Evolutionary conservation across 2,113 vertebrate species (phyloP), one percentile per base, ranked within the genome.

Genomic region (Spea bombifrons): DNA sequence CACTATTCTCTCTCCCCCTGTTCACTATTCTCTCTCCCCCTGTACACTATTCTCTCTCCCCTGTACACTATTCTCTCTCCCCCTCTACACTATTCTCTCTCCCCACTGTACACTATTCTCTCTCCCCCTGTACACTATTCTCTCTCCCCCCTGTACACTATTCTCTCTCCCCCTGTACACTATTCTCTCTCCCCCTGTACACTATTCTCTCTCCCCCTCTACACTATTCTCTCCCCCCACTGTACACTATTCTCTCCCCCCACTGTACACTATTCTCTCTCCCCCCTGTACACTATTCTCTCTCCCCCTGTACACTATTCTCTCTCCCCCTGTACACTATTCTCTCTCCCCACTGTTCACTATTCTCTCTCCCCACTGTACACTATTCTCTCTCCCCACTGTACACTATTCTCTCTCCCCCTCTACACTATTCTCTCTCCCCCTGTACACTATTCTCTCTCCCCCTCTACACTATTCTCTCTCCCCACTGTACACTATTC

Each of bases 391-490:
- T 84, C 87, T 0, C 73, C 84, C 8, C n/a, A 72, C 78, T 17
- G 50, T 83, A n/a, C 78, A 88, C 5, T 83, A 87, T 3, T 87
- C 91, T n/a, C 86, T 85, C 86, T 15, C 9, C 8, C 43, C 5
- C 5, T 3, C 5, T 4, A 16, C 13, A 3, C 13, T 61, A 15
- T 30, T 30, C 30, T 30, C 30, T 30, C 8, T n/a, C n/a, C n/a
- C n/a, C 55, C 63, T 30, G 4, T 46, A 3, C 65, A n/a, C 30
- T 30, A 30, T 0, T 64, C 83, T 53, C 84, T 67, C 5, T 81
- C 83, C 61, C 85, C 46, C 83, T 83, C 50, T 87, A 86, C 66
- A 84, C 86, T 52, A 82, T 87, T 69, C 90, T 90, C 83, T 84
- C 87, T 0, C 73, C 84, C 8, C n/a, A 72, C 78, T 17, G 50